Evolutionary conservation across 2,113 vertebrate genomes (phyloP).

Genomic region (Scortum barcoo): DNA sequence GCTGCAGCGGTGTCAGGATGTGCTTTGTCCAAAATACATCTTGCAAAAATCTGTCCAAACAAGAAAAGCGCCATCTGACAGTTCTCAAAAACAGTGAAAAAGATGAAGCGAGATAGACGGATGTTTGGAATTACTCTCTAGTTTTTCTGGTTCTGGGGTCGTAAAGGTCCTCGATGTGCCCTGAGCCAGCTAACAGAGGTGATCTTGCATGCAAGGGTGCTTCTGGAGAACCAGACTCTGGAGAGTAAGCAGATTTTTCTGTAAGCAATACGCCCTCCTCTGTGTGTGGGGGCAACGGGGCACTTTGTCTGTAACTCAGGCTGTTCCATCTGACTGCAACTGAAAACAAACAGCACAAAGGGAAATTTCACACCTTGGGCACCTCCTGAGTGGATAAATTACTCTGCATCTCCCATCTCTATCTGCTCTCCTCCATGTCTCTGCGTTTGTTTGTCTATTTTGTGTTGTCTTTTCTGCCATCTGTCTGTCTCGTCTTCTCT

Average conservation of each 20-base stretch:
- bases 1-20: conserved; percentile 31
- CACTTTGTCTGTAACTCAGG: conserved; percentile 62
- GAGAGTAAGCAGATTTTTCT: conserved; percentile 67
- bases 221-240: conserved; percentile 53
- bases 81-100: conserved; percentile 4
- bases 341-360: conserved; percentile 71
- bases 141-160: neutral
- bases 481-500: conserved; percentile 20
- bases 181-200: conserved; percentile 33
- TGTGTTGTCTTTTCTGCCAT: neutral
- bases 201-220: conserved; percentile 60
- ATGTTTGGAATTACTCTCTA: neutral
- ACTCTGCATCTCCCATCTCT: neutral
- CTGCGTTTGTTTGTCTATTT: conserved; percentile 21
- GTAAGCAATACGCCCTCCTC: conserved; percentile 60
- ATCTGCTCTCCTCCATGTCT: conserved; percentile 27
- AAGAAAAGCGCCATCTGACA: neutral
- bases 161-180: conserved; percentile 25
- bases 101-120: neutral
- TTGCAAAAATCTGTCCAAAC: neutral
- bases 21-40: neutral
- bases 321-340: conserved; percentile 67
- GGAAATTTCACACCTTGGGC: conserved; percentile 67
- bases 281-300: conserved; percentile 32
- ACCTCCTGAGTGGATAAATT: conserved; percentile 46